Base-by-base conservation (phyloP, 2,888 invertebrate genomes). In the Ectemnius continuus region DNA sequence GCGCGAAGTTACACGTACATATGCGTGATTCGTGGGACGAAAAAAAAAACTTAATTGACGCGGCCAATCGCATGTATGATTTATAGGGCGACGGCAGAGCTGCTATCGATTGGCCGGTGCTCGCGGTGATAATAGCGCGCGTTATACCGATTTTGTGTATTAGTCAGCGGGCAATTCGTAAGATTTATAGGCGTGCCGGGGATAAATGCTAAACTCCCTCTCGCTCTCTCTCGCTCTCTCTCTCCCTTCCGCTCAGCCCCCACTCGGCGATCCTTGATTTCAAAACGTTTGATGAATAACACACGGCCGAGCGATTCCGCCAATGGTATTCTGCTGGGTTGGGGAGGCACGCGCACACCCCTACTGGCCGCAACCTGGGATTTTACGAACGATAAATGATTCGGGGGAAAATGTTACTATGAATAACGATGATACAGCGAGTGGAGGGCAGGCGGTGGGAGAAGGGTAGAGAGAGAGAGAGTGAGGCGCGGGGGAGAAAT, bases 161-260 rank as follows among this genome's bases (percentile, higher is more conserved):
- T 76, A 74, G 66, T 73, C 64, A 20, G 18, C 23, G 70, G 56
- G 13, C 62, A 76, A 82, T 73, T 78, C 62, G 65, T 58, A 58
- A 73, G 71, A 82, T 82, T 82, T 82, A 82, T 71, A 46, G 73
- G 69, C 63, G 66, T 52, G 61, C 69, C 52, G 78, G 72, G 82
- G 82, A 82, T 82, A 82, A 82, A 82, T 80, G 78, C 72, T 76
- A 73, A 80, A 82, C 71, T 80, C 68, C 11, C 36, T 36, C 8
- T 11, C 36, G 1, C 36, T 36, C 52, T 16, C 23, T 23, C 71
- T 80, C 67, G 0, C 36, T 4, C 4, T 11, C 36, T 8, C 28
- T 36, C 2, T 20, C 20, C 1, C 20, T 20, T 20, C 2, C n/a
- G n/a, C n/a, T n/a, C n/a, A n/a, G n/a, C 20, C 23, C 23, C 23